Evolutionary conservation across 2,113 vertebrate genomes (phyloP), one percentile per base, ranked within the genome.

Genomic region (Trematomus loennbergii): DNA sequence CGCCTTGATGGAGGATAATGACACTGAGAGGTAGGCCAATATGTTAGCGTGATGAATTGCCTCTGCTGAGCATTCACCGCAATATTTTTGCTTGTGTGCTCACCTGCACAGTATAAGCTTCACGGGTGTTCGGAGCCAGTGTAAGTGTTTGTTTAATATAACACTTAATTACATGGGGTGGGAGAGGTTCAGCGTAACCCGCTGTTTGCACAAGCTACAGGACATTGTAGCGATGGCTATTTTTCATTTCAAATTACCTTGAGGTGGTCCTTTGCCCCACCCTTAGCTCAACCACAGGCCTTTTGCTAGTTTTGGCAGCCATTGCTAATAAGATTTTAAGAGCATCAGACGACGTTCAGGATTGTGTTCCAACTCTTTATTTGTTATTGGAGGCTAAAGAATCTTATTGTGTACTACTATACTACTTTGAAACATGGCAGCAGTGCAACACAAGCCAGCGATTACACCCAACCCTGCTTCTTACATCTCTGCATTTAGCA

Each of bases 11-110:
- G 73, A 85, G 59, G 79, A 72, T 81, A 71, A 77, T 78, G 22
- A 61, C 64, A 18, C 50, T 13, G 64, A 79, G 60, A 75, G 75
- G 57, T 75, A 43, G 78, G 66, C 63, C 69, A 74, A 68, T 89
- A 85, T 84, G 79, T 86, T 79, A 68, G 70, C 29, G 20, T 87
- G 87, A 88, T 87, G 54, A 90, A 90, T 89, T 70, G 46, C 61
- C 80, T 53, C 66, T 49, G 36, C 73, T 33, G 63, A 22, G 1
- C 46, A 54, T 72, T 65, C 29, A 61, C 58, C 58, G 62, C 61
- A 46, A 59, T 82, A 69, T 84, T 68, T 84, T 46, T 70, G 55
- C 79, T 75, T 77, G 50, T 50, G 67, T 62, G 78, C 59, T 69
- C 74, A 72, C 25, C 22, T 5, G 57, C 62, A 71, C 49, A n/a